Conservation (phyloP, 2,888 invertebrate species). For the Cataglyphis altisquamis region DNA sequence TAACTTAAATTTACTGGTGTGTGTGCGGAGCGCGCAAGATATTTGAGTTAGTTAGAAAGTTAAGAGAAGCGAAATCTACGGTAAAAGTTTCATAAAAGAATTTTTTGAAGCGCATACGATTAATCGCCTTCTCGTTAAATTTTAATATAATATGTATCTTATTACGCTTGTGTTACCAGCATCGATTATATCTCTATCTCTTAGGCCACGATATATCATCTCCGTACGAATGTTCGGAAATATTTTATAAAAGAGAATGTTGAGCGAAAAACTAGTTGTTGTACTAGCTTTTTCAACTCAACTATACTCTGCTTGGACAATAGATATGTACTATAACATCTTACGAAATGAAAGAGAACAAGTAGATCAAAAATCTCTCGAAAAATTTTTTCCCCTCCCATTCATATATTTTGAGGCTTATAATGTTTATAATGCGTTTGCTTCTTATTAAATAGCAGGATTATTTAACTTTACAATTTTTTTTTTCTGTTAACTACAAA, state of each 20-base stretch:
- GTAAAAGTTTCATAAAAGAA: slow-evolving; percentile 35
- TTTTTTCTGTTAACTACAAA: not conserved
- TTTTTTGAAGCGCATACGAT: slow-evolving; percentile 28
- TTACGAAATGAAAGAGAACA: slow-evolving; percentile 8
- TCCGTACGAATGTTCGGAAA: slow-evolving; percentile 15
- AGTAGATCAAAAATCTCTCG: slow-evolving; percentile 3
- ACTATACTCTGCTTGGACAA: slow-evolving; percentile 20
- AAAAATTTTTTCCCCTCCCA: slow-evolving; percentile 11
- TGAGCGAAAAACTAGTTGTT: slow-evolving; percentile 20
- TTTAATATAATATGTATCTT: slow-evolving; percentile 36
- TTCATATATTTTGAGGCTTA: not conserved
- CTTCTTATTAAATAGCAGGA: not conserved
- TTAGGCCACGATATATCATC: slow-evolving; percentile 36
- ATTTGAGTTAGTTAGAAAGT: slow-evolving; percentile 39
- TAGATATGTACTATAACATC: slow-evolving; percentile 22
- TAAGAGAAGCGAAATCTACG: slow-evolving; percentile 16
- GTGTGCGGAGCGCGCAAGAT: not conserved
- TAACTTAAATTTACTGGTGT: slow-evolving; percentile 2
- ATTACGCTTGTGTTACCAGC: slow-evolving; percentile 27
- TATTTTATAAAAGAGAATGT: slow-evolving; percentile 31
- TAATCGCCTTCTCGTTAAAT: slow-evolving; percentile 15
- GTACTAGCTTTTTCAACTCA: slow-evolving; percentile 20
- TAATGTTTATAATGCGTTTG: not conserved
- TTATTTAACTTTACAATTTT: slow-evolving; percentile 1
- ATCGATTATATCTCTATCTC: slow-evolving; percentile 19